Evolutionary conservation across 2,113 vertebrate species (phyloP).

Genomic region (Muscicapa adusta): DNA sequence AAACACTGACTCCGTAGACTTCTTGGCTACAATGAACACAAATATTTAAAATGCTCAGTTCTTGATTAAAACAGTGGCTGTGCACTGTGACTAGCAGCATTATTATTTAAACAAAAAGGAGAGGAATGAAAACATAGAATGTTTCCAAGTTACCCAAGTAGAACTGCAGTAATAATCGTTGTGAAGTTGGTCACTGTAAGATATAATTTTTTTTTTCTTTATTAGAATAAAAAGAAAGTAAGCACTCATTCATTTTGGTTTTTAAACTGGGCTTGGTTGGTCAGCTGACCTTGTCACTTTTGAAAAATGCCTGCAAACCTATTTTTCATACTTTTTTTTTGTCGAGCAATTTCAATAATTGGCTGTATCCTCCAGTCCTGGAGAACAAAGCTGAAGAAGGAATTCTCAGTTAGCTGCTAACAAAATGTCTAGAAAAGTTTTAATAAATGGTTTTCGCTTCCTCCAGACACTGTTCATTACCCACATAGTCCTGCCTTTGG

Average conservation of each 20-base stretch:
- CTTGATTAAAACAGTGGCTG: slow-evolving; percentile 42
- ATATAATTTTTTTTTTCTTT: neutral
- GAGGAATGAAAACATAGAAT: slow-evolving; percentile 26
- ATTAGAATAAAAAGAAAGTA: neutral
- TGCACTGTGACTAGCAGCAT: neutral
- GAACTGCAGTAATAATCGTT: neutral
- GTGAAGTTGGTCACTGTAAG: neutral
- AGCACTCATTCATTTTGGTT: neutral
- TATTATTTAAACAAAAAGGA: slow-evolving; percentile 36
- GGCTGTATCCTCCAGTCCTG: neutral
- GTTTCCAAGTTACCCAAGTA: neutral
- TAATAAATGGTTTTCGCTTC: neutral
- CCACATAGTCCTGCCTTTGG: neutral
- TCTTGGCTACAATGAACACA: slow-evolving; percentile 56
- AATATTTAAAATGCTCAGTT: slow-evolving; percentile 61
- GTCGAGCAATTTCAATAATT: neutral
- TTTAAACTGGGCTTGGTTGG: neutral
- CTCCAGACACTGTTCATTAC: neutral
- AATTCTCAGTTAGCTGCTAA: neutral
- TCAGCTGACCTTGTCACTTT: neutral
- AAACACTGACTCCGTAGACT: slow-evolving; percentile 51
- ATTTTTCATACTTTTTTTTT: neutral
- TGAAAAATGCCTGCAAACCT: neutral
- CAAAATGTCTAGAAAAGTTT: neutral
- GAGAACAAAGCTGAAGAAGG: neutral